phyloP scores from a whole-genome alignment of 1,140 invertebrate species.

The Meloidogyne hapla region DNA sequence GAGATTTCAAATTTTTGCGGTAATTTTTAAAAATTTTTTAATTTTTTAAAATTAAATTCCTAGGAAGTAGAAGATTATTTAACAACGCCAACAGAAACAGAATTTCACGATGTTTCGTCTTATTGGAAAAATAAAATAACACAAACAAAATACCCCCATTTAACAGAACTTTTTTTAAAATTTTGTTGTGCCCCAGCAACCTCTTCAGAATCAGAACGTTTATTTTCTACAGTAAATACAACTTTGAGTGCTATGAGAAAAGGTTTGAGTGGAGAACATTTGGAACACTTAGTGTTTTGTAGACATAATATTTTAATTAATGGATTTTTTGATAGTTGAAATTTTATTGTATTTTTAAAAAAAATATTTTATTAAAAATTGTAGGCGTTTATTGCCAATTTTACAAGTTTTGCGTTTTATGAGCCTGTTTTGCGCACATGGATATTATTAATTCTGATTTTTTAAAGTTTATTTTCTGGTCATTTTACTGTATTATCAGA shows the following conservation, averaged over 20 bases:
- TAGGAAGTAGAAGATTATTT: background rate
- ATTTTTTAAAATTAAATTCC: background rate
- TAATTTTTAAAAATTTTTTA: background rate
- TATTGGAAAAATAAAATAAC: background rate
- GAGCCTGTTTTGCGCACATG: too few species aligned
- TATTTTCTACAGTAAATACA: slow-evolving; percentile 3
- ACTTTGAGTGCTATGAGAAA: slow-evolving; percentile 5
- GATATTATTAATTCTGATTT: too few species aligned
- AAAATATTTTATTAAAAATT: too few species aligned
- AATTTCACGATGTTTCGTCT: background rate
- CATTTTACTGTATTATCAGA: too few species aligned
- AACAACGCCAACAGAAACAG: background rate
- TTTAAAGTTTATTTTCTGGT: too few species aligned
- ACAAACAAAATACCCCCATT: background rate
- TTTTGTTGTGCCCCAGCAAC: background rate
- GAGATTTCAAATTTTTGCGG: background rate
- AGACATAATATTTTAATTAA: background rate
- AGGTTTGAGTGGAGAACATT: background rate
- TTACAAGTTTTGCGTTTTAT: too few species aligned
- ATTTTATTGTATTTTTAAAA: too few species aligned
- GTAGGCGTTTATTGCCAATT: too few species aligned
- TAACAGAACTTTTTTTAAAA: slow-evolving; percentile 3
- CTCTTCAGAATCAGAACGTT: background rate
- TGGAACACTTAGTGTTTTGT: background rate
- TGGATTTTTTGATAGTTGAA: background rate